Conservation (phyloP, 2,888 invertebrate genomes). For the Portevinia maculata region DNA sequence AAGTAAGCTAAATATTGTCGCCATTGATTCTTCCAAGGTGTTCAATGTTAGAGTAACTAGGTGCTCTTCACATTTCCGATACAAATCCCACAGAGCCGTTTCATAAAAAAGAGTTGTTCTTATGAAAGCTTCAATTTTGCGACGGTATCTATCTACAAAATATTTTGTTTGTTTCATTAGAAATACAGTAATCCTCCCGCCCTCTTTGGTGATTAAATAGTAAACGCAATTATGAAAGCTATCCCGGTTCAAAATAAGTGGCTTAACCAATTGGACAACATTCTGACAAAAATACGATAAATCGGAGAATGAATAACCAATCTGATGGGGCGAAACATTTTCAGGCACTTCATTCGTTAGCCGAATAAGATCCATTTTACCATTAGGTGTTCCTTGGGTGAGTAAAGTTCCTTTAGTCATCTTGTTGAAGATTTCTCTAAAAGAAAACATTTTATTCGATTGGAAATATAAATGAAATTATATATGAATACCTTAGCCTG, state of each 20-base stretch:
- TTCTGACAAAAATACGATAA: neutral
- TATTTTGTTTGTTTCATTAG: conserved; percentile 24
- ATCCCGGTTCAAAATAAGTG: conserved; percentile 18
- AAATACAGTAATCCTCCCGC: neutral
- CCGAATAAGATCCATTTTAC: conserved; percentile 79
- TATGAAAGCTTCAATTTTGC: conserved; percentile 22
- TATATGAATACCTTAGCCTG: conserved; percentile 76
- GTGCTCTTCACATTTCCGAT: conserved; percentile 23
- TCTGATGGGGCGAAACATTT: conserved; percentile 78
- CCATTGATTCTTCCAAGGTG: conserved; percentile 22
- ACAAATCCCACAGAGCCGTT: conserved; percentile 50
- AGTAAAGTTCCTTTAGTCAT: conserved; percentile 78
- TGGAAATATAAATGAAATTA: neutral
- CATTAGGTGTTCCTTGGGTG: conserved; percentile 75
- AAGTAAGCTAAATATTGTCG: neutral
- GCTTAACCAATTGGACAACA: conserved; percentile 7
- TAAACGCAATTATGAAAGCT: conserved; percentile 30
- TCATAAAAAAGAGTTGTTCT: conserved; percentile 42
- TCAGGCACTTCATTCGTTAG: conserved; percentile 79
- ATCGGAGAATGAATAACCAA: conserved; percentile 74
- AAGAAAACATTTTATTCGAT: too few relatives aligned
- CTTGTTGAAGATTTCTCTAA: conserved; percentile 79
- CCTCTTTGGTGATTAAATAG: conserved; percentile 9
- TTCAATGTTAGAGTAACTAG: conserved; percentile 12
- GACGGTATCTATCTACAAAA: conserved; percentile 8